Conservation (phyloP, 2,797 vertebrate species). For the Pagetopsis macropterus region DNA sequence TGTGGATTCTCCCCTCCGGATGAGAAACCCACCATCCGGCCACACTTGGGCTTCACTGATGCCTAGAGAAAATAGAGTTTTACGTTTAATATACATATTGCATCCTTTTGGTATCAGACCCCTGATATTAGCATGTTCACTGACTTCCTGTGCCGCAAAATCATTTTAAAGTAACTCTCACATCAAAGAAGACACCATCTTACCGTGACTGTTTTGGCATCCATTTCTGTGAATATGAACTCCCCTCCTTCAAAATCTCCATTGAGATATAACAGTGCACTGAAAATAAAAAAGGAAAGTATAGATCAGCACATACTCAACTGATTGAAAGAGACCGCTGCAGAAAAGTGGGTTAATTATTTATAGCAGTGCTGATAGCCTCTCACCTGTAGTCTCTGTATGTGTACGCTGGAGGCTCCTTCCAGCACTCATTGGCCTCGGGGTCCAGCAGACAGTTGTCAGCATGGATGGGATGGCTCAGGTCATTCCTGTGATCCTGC, state of each 20-base stretch:
- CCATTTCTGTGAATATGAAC: conserved; percentile 98
- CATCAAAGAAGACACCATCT: conserved; percentile 55
- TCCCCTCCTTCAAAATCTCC: conserved; percentile 97
- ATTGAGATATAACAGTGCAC: conserved; percentile 95
- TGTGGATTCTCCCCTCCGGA: conserved; percentile 97
- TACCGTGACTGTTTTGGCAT: conserved; percentile 96
- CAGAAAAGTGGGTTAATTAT: not conserved
- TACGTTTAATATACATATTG: not conserved
- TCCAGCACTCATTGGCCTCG: conserved; percentile 95
- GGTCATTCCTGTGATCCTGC: conserved; percentile 93
- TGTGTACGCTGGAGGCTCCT: conserved; percentile 95
- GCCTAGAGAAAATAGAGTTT: conserved; percentile 80
- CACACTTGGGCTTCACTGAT: conserved; percentile 93
- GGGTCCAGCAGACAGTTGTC: conserved; percentile 97
- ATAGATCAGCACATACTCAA: not conserved
- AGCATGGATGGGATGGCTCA: conserved; percentile 97
- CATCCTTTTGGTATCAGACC: not conserved
- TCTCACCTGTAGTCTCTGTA: conserved; percentile 95
- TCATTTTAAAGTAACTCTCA: not conserved
- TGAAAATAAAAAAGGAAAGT: conserved; percentile 57
- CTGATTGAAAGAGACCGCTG: not conserved
- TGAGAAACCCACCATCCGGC: conserved; percentile 96
- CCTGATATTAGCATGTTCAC: not conserved
- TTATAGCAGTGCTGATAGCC: too few relatives aligned
- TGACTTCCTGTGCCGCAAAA: not conserved